Evolutionary conservation across 2,888 invertebrate genomes (phyloP).

Genomic region (Liopterus haemorrhoidalis): DNA sequence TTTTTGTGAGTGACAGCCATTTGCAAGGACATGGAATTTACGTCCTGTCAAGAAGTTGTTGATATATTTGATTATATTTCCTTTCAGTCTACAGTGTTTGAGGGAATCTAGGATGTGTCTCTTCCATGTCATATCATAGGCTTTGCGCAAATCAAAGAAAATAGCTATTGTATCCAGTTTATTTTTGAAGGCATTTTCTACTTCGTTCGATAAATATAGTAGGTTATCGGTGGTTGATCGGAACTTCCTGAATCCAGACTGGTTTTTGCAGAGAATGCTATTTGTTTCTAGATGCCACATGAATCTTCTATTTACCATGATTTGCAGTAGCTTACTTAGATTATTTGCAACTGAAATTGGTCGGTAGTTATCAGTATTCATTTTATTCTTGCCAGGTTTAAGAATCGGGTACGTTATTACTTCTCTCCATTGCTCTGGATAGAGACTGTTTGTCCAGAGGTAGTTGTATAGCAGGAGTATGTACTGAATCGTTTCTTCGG

Average conservation of each 20-base stretch:
- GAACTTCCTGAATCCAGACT: background rate
- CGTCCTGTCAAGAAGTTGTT: conserved; percentile 3
- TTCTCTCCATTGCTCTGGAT: background rate
- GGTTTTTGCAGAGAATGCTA: background rate
- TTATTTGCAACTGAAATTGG: conserved; percentile 10
- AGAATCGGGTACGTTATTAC: background rate
- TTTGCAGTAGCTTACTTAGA: conserved; percentile 7
- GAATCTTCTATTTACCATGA: conserved; percentile 9
- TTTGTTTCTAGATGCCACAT: background rate
- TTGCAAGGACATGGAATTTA: background rate
- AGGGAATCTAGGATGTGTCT: background rate
- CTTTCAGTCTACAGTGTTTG: conserved; percentile 1
- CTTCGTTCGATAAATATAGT: background rate
- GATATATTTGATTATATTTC: conserved; percentile 1
- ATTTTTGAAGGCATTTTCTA: background rate
- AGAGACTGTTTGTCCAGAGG: background rate
- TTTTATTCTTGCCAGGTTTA: conserved; percentile 1
- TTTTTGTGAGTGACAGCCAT: background rate
- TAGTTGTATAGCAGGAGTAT: background rate
- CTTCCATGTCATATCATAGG: conserved; percentile 9
- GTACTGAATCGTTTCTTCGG: background rate
- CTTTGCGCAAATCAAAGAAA: conserved; percentile 11
- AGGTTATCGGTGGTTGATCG: conserved; percentile 1
- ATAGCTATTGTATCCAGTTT: conserved; percentile 3
- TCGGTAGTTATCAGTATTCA: conserved; percentile 1